Evolutionary conservation across 2,888 invertebrate genomes (phyloP).

Genomic region (Lasioglossum oenotherae): DNA sequence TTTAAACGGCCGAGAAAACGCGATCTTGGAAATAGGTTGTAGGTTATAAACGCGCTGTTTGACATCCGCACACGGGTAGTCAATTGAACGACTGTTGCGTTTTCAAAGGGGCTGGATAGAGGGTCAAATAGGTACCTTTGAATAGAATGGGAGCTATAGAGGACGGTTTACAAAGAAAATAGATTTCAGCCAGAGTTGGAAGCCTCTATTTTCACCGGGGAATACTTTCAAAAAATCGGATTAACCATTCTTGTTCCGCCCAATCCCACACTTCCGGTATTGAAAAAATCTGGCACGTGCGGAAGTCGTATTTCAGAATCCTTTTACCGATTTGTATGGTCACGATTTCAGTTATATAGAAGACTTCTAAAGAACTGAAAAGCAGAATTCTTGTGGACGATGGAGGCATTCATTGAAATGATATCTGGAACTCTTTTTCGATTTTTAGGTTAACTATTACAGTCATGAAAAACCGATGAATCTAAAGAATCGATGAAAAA

Average conservation of each 20-base stretch:
- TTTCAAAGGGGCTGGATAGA: background rate
- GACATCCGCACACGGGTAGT: background rate
- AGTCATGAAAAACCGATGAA: background rate
- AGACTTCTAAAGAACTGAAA: background rate
- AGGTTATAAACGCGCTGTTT: constrained; percentile 1
- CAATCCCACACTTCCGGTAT: background rate
- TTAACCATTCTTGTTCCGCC: background rate
- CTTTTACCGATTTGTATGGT: background rate
- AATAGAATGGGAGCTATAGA: background rate
- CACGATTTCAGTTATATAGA: background rate
- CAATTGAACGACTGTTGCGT: background rate
- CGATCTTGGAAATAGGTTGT: constrained; percentile 2
- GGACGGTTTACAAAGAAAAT: constrained; percentile 1
- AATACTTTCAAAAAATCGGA: background rate
- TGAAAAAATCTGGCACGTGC: background rate
- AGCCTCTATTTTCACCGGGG: background rate
- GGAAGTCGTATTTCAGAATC: background rate
- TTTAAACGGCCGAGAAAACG: background rate
- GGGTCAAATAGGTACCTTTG: background rate
- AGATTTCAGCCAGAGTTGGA: background rate
- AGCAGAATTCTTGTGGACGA: background rate
- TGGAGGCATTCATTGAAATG: background rate
- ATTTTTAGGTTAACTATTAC: background rate
- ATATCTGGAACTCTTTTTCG: no score
- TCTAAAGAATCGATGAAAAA: background rate